Conservation (phyloP, 30 jellyfish, hydroid and myxozoan species). For the Pelagia noctiluca region DNA sequence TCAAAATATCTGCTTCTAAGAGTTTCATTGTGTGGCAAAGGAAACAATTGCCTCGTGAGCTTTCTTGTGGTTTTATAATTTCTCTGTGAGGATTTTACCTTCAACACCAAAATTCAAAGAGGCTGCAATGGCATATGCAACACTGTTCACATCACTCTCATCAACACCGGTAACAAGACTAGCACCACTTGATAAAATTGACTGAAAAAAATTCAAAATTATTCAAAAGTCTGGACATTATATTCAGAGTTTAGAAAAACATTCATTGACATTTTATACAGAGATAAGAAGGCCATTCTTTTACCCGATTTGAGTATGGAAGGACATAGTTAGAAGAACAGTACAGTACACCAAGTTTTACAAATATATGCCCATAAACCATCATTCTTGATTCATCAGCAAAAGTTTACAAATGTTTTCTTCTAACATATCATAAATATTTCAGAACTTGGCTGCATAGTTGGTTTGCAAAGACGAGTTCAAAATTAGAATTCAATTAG, state of each 20-base stretch:
- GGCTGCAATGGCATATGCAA: constrained; percentile 78
- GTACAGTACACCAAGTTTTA: not conserved
- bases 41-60: not conserved
- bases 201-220: not conserved
- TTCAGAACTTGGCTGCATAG: not conserved
- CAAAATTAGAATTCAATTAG: not conserved
- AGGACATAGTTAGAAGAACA: not conserved
- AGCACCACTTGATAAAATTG: constrained; percentile 54
- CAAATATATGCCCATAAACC: not conserved
- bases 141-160: constrained; percentile 62
- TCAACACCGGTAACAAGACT: constrained; percentile 56
- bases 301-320: not conserved
- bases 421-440: not conserved
- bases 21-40: no score
- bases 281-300: no score
- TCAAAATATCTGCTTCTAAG: no score
- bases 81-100: constrained; percentile 26
- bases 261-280: no score
- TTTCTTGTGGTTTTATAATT: not conserved
- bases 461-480: not conserved
- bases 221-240: not conserved
- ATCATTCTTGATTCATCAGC: not conserved
- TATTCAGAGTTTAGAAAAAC: not conserved
- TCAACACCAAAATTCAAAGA: constrained; percentile 64
- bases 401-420: not conserved